Conservation (phyloP, 2,888 invertebrate genomes). For the Pseudanteris insignis region DNA sequence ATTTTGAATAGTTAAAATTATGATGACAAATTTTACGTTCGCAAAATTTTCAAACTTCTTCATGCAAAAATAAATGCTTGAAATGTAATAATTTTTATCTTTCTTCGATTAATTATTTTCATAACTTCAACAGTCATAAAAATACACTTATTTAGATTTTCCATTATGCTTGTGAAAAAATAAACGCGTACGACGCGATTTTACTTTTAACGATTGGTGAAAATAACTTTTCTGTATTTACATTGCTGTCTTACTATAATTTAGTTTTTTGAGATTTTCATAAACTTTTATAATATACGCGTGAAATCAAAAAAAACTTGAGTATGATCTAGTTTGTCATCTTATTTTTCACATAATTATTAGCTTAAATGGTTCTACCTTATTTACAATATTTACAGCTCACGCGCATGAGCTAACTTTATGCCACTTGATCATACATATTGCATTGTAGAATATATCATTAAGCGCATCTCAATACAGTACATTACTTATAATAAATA, state of each 20-base stretch:
- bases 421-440: conserved; percentile 27
- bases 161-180: conserved; percentile 26
- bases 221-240: conserved; percentile 35
- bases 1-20: conserved; percentile 5
- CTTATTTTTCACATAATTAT: conserved; percentile 8
- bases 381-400: conserved; percentile 41
- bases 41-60: conserved; percentile 3
- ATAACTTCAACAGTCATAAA: conserved; percentile 28
- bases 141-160: conserved; percentile 24
- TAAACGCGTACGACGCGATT: conserved; percentile 30
- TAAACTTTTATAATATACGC: conserved; percentile 30
- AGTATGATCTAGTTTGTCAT: conserved; percentile 14
- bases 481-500: not conserved
- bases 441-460: conserved; percentile 8
- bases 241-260: conserved; percentile 17
- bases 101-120: conserved; percentile 5
- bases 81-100: conserved; percentile 17
- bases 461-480: conserved; percentile 8
- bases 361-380: conserved; percentile 17
- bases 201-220: conserved; percentile 20
- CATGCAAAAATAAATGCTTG: conserved; percentile 20
- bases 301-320: conserved; percentile 24
- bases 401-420: conserved; percentile 17
- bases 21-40: conserved; percentile 16
- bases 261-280: conserved; percentile 34